Conservation (phyloP, 2,113 vertebrate species). For the Vicugna pacos region DNA sequence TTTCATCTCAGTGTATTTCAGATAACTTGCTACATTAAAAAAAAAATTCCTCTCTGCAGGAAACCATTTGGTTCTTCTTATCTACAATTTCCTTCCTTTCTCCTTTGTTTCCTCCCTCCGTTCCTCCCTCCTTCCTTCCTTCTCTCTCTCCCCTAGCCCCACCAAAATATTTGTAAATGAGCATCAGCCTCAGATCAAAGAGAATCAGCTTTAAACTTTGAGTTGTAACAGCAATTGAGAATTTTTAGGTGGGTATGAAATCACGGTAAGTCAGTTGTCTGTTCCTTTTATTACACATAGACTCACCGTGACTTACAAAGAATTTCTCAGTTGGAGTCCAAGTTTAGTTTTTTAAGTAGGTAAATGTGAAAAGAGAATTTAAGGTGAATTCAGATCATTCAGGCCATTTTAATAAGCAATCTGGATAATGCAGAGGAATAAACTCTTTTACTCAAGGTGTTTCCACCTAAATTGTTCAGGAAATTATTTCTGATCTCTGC, state of each 20-base stretch:
- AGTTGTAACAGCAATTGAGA: background rate
- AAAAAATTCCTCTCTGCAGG: background rate
- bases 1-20: conserved; percentile 53
- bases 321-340: background rate
- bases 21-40: background rate
- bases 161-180: background rate
- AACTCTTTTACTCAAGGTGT: background rate
- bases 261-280: background rate
- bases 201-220: background rate
- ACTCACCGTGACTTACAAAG: conserved; percentile 27
- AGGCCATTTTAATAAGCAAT: background rate
- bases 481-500: conserved; percentile 1
- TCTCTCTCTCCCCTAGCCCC: background rate
- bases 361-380: conserved; percentile 34
- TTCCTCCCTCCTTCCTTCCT: background rate
- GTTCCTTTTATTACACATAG: background rate
- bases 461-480: background rate
- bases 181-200: background rate
- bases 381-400: background rate
- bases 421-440: background rate
- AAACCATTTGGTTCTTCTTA: conserved; percentile 2
- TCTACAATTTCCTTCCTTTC: background rate
- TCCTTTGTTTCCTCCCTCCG: background rate
- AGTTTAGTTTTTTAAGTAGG: conserved; percentile 34
- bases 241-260: background rate